These are phyloP conservation scores for Brachypalpus laphriformis DNA, from an alignment of 2,888 invertebrate genomes.

Conservation along the genomic window DNA sequence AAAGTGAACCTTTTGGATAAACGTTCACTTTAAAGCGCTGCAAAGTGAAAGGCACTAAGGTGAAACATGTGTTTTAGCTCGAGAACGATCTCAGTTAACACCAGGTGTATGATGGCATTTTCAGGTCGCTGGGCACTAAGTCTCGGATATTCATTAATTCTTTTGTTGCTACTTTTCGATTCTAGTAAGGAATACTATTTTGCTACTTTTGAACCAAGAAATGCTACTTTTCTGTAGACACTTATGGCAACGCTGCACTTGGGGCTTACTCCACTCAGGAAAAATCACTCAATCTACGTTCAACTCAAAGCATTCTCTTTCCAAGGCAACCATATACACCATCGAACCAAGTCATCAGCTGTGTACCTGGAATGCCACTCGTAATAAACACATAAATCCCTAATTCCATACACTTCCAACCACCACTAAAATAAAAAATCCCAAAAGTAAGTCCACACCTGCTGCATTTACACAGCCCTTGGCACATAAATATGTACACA, in stretches of 20 bases:
- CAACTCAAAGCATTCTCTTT: neutral
- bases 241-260: neutral
- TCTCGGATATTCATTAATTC: too few relatives aligned
- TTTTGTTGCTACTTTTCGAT: too few relatives aligned
- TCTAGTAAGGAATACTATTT: too few relatives aligned
- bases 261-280: neutral
- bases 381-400: constrained; percentile 42
- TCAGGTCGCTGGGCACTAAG: too few relatives aligned
- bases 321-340: neutral
- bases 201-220: too few relatives aligned
- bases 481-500: constrained; percentile 7
- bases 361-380: constrained; percentile 36
- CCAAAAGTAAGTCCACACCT: constrained; percentile 64
- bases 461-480: constrained; percentile 57
- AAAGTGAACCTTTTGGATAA: too few relatives aligned
- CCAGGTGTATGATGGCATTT: too few relatives aligned
- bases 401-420: constrained; percentile 27
- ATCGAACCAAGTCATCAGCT: constrained; percentile 38
- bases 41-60: too few relatives aligned
- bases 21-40: too few relatives aligned
- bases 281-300: constrained; percentile 15
- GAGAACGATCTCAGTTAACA: too few relatives aligned
- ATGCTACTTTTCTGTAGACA: too few relatives aligned
- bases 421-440: constrained; percentile 6
- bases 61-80: too few relatives aligned